phyloP scores from a whole-genome alignment of 2,797 vertebrate species.

The Novumbra hubbsi region DNA sequence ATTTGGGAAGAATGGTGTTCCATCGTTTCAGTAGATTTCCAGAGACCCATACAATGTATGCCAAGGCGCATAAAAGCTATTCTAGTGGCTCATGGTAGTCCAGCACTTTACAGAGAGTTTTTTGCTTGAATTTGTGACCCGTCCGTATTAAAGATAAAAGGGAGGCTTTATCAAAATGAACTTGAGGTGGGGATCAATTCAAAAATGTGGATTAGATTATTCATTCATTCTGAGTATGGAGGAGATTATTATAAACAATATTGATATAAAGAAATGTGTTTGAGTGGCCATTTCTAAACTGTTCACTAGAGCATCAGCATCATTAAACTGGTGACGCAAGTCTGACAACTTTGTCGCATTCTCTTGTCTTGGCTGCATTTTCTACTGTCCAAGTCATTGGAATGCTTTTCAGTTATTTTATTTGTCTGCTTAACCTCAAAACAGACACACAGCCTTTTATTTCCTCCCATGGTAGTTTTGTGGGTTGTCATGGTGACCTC shows the following conservation, averaged over 20 bases:
- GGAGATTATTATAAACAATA: background rate
- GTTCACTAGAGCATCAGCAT: background rate
- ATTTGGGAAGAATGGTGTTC: too few species aligned
- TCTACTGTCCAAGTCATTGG: background rate
- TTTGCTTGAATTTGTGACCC: too few species aligned
- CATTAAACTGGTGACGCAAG: background rate
- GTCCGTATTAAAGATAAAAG: too few species aligned
- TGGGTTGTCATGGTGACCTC: conserved; percentile 51
- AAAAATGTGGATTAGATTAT: too few species aligned
- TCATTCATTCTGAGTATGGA: too few species aligned
- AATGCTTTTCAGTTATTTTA: background rate
- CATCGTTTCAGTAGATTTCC: too few species aligned
- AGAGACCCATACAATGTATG: too few species aligned
- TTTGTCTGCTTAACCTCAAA: background rate
- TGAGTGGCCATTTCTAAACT: background rate
- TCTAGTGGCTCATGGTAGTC: too few species aligned
- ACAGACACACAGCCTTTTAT: conserved; percentile 10
- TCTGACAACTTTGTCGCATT: background rate
- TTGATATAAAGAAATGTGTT: background rate
- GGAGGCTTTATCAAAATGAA: too few species aligned
- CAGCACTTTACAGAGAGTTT: too few species aligned
- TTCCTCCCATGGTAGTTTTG: conserved; percentile 10
- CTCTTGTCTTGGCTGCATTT: background rate
- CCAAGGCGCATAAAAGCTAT: too few species aligned
- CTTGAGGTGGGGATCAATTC: too few species aligned